A percentile compares a stretch with the other conserved stretches of the same genome.
phyloP scores from a whole-genome alignment of 2,797 vertebrate species.

The Acanthurus lineatus region DNA sequence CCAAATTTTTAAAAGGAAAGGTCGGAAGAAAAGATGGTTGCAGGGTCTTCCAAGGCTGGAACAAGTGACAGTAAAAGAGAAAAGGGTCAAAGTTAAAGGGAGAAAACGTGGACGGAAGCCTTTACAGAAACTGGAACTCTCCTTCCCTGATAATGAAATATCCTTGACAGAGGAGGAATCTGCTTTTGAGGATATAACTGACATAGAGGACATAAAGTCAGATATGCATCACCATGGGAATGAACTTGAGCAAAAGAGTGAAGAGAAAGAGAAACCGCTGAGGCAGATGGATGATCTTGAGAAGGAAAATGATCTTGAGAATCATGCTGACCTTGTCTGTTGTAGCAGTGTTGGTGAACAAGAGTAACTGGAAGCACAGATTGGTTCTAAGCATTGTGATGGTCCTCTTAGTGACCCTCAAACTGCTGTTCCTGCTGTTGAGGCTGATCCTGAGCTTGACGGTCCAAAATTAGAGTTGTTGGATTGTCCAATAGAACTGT shows the following conservation, averaged over 20 bases:
- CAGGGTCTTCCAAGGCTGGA: conserved; percentile 74
- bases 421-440: conserved; percentile 27
- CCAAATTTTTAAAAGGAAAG: conserved; percentile 83
- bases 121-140: conserved; percentile 76
- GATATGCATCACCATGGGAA: conserved; percentile 43
- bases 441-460: conserved; percentile 68
- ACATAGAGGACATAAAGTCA: conserved; percentile 16
- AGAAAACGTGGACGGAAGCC: conserved; percentile 72
- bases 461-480: conserved; percentile 60
- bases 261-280: conserved; percentile 7
- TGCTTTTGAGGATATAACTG: conserved; percentile 30
- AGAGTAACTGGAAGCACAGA: conserved; percentile 22
- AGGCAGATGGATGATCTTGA: conserved; percentile 14
- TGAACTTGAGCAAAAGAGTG: conserved; percentile 25
- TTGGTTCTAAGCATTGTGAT: conserved; percentile 5
- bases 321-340: conserved; percentile 8
- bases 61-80: conserved; percentile 50
- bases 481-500: conserved; percentile 66
- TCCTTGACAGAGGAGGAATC: conserved; percentile 46
- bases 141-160: conserved; percentile 86
- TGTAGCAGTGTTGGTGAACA: background rate
- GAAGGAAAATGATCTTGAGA: conserved; percentile 38
- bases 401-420: conserved; percentile 12
- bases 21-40: conserved; percentile 84
- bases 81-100: conserved; percentile 59